phyloP scores from a whole-genome alignment of 2,797 vertebrate species.

The Ctenosaura bakeri region DNA sequence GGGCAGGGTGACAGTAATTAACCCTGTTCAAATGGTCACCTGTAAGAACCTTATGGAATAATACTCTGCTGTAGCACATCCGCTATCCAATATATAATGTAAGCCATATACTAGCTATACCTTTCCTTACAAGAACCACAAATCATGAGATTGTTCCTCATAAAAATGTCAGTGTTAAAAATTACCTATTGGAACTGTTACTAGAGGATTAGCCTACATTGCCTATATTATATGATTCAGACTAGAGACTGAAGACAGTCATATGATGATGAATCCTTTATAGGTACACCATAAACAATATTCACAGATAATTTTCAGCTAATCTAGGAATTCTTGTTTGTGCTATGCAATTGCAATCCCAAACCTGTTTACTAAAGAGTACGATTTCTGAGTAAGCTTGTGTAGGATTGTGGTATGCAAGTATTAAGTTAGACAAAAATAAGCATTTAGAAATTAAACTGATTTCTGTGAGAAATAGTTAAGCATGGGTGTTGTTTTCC shows the following conservation, averaged over 20 bases:
- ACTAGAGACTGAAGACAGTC: background rate
- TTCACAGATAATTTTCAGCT: background rate
- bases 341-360: background rate
- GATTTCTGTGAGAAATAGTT: background rate
- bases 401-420: background rate
- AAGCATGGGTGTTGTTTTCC: background rate
- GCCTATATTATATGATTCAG: background rate
- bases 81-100: background rate
- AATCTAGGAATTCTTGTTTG: background rate
- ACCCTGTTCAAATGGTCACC: background rate
- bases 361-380: background rate
- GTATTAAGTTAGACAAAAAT: background rate
- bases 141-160: background rate
- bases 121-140: background rate
- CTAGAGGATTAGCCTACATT: background rate
- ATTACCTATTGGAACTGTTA: background rate
- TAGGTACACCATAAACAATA: background rate
- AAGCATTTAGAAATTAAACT: background rate
- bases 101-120: background rate
- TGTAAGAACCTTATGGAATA: background rate
- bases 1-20: background rate
- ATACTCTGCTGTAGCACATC: background rate
- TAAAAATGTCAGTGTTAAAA: background rate
- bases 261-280: constrained; percentile 20
- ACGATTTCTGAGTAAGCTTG: background rate